Base-by-base conservation (phyloP, 2,888 invertebrate species). In the Pandemis heparana region DNA sequence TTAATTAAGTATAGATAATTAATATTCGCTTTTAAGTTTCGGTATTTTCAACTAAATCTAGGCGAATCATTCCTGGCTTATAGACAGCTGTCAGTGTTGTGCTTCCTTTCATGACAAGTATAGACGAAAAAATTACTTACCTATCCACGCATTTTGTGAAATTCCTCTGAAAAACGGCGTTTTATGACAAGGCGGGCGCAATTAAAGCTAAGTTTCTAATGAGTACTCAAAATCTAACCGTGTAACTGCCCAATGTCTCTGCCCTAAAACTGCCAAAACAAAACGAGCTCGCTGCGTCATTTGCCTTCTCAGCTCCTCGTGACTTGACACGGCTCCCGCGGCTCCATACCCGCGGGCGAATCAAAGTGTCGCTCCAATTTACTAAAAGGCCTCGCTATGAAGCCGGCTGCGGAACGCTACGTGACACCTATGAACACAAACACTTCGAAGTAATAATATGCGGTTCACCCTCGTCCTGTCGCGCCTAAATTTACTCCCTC, bases 381-480 rank as follows among this genome's bases (percentile, higher is more conserved):
- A 83, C 85, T 89, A 89, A 89, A 91, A 89, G 88, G 88, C 82
- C 87, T 89, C 85, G 60, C 77, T 79, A 80, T 82, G 83, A 84
- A 78, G 77, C 80, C 82, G 77, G 75, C 77, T 79, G 79, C 75
- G 78, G 82, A 83, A 84, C 77, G 82, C 79, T 82, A 86, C 82
- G 83, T 83, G 90, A 87, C 87, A 85, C 84, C 79, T 78, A 9
- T 38, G 14, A 56, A 41, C 32, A 62, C 38, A 56, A 65, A 65
- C 60, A 41, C 9, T 64, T 60, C 23, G 23, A 12, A 56, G 56
- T 41, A 71, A 59, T 53, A 53, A 59, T 53, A 53, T 62, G 67
- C 53, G 67, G 65, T 46, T n/a, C 48, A 38, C 51, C 65, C 51
- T 46, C 23, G 32, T 43, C 23, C 16, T 10, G 56, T 41, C 62